These are phyloP conservation scores for Rhaphigaster nebulosa DNA, from an alignment of 2,888 invertebrate species.

Conservation along the genomic window DNA sequence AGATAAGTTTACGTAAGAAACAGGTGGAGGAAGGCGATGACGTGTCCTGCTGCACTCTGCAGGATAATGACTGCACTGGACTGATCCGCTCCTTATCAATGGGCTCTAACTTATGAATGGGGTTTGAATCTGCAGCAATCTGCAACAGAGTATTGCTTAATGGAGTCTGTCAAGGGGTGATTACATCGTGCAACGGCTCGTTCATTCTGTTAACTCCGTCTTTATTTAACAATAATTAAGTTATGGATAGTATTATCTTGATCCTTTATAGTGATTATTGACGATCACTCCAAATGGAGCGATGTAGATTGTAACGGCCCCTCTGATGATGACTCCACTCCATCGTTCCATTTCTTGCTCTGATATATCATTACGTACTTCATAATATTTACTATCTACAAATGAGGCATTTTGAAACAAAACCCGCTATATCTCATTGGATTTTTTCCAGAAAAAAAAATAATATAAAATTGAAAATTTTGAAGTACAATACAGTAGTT, in stretches of 20 bases:
- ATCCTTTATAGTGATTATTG: background rate
- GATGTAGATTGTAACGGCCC: too few species aligned
- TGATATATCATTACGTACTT: too few species aligned
- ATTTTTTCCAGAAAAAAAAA: too few species aligned
- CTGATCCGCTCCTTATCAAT: background rate
- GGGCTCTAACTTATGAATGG: background rate
- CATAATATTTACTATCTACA: too few species aligned
- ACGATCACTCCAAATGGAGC: too few species aligned
- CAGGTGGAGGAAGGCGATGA: background rate
- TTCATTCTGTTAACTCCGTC: background rate
- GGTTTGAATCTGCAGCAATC: background rate
- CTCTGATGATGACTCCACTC: too few species aligned
- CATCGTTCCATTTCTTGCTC: too few species aligned
- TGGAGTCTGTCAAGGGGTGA: background rate
- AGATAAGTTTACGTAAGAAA: background rate
- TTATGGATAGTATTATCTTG: background rate
- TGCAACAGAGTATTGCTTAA: background rate
- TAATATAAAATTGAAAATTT: too few species aligned
- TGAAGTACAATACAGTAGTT: too few species aligned
- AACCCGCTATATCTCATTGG: too few species aligned
- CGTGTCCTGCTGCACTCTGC: background rate
- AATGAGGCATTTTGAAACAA: too few species aligned
- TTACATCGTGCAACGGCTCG: background rate
- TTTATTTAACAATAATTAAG: background rate
- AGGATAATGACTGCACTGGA: background rate